Evolutionary conservation across 2,797 vertebrate species (phyloP).

Genomic region (Sebastes miniatus): DNA sequence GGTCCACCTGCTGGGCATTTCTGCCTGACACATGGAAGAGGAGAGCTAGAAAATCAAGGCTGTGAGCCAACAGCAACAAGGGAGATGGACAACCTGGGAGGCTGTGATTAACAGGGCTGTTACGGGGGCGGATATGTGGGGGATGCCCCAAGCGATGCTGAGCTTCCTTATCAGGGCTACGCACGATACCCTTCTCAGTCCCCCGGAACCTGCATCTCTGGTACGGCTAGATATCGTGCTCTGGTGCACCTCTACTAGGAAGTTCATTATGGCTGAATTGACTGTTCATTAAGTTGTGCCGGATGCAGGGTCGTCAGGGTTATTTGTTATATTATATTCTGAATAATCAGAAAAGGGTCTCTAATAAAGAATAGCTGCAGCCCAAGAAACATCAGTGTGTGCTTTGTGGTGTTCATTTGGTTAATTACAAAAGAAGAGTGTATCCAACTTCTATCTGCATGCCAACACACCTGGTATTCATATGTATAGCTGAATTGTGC

Average conservation of each 20-base stretch:
- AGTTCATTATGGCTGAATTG: no score
- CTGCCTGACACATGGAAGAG: background rate
- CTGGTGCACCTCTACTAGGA: no score
- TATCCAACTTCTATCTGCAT: background rate
- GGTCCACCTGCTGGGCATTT: background rate
- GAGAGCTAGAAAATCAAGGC: background rate
- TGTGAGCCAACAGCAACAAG: background rate
- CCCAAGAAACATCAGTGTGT: background rate
- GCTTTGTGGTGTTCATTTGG: background rate
- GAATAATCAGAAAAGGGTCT: background rate
- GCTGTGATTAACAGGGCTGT: background rate
- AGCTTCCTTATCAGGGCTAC: background rate
- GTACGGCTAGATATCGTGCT: background rate
- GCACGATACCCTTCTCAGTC: background rate
- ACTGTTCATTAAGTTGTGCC: no score
- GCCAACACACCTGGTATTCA: conserved; percentile 90
- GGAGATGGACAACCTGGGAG: background rate
- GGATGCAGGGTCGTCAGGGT: no score
- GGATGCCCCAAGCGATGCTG: background rate
- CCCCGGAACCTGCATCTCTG: background rate
- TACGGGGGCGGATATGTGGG: background rate
- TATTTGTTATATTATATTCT: background rate
- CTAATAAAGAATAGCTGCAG: background rate
- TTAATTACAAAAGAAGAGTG: background rate
- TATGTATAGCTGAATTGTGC: conserved; percentile 94